Conservation (phyloP, 2,113 vertebrate species). For the Falcunculus frontatus region DNA sequence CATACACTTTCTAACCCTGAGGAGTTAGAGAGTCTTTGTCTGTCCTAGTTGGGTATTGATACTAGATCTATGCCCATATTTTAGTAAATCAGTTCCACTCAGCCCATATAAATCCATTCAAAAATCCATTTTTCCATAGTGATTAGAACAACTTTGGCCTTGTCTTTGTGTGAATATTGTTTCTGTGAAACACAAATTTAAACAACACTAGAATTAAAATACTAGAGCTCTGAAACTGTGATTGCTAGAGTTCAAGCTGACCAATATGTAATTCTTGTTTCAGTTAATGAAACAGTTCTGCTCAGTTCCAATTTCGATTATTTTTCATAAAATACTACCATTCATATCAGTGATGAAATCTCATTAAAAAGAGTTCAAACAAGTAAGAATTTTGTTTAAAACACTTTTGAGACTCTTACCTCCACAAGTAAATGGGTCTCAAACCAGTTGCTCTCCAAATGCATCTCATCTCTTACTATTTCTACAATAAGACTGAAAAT, state of each 20-base stretch:
- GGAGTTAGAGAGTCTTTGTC: too few species aligned
- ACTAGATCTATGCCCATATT: too few species aligned
- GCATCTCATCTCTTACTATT: background rate
- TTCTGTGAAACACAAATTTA: background rate
- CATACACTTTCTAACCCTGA: too few species aligned
- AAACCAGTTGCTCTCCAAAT: background rate
- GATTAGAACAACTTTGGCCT: background rate
- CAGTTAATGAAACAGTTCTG: background rate
- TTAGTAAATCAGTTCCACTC: too few species aligned
- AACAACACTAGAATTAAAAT: background rate
- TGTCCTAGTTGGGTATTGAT: too few species aligned
- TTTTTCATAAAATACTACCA: background rate
- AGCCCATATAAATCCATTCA: background rate
- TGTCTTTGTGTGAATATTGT: background rate
- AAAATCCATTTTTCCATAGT: background rate
- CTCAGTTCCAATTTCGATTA: background rate
- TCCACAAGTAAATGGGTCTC: background rate
- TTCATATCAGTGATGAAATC: background rate
- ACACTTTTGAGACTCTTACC: background rate
- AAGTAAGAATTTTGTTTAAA: background rate
- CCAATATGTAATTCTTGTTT: accelerated
- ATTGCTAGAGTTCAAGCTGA: background rate
- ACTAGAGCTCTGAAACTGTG: background rate
- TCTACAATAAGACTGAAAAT: background rate
- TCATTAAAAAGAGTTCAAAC: background rate